These are phyloP conservation scores for Cossypha dichroa DNA, from an alignment of 2,797 vertebrate genomes.

Conservation along the genomic window DNA sequence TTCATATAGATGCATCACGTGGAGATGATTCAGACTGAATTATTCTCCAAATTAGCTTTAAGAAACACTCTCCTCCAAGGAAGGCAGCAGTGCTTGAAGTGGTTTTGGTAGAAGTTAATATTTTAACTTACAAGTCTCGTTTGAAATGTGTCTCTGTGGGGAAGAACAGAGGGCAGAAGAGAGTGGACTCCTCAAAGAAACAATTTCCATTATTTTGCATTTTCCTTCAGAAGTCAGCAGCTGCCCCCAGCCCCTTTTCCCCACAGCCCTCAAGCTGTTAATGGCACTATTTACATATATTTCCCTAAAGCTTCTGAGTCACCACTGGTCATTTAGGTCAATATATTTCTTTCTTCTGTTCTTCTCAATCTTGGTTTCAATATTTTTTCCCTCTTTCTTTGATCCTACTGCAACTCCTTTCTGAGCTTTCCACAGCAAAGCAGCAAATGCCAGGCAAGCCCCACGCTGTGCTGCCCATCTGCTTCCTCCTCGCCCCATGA, in stretches of 20 bases:
- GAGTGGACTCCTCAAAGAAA: not conserved
- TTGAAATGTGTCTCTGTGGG: not conserved
- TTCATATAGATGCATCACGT: not conserved
- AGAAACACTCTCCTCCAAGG: not conserved
- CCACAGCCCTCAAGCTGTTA: not conserved
- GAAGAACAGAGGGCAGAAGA: not conserved
- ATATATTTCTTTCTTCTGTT: not conserved
- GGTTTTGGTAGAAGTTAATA: not conserved
- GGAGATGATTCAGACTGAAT: not conserved
- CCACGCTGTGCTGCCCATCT: conserved; percentile 32
- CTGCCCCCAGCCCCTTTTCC: not conserved
- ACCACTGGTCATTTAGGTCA: not conserved
- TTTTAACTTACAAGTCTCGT: not conserved
- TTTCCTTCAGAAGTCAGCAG: not conserved
- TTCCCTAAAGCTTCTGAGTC: conserved; percentile 26
- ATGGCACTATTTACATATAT: not conserved
- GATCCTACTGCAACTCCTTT: not conserved
- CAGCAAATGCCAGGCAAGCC: not conserved
- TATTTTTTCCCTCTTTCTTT: not conserved
- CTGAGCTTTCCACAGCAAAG: not conserved
- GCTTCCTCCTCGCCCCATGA: not conserved
- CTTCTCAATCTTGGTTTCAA: not conserved
- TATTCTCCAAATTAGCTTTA: not conserved
- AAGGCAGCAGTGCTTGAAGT: not conserved
- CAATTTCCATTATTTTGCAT: not conserved